Evolutionary conservation across 92 coral and sea anemone genomes (phyloP).

Genomic region (Palythoa heliodiscus): DNA sequence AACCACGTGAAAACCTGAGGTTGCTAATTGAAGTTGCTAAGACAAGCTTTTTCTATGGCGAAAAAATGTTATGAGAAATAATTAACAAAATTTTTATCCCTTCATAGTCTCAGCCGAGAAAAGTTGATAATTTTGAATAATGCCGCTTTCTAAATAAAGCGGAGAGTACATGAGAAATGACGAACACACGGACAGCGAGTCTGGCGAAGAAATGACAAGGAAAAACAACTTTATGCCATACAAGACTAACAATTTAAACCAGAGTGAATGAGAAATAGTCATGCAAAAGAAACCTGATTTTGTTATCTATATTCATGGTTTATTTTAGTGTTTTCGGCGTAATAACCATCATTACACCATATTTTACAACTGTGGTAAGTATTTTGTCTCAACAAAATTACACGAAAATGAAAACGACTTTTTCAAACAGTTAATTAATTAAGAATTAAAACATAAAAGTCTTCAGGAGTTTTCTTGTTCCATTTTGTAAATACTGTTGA

Average conservation of each 20-base stretch:
- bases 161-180: not conserved
- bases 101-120: not conserved
- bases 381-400: not conserved
- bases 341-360: not conserved
- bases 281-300: not conserved
- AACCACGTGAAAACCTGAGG: too few species aligned
- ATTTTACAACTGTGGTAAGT: slow-evolving; percentile 7
- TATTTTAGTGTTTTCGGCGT: not conserved
- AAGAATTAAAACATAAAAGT: too few species aligned
- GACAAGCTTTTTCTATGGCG: too few species aligned
- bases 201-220: not conserved
- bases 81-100: not conserved
- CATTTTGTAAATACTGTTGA: too few species aligned
- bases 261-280: not conserved
- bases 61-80: too few species aligned
- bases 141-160: not conserved
- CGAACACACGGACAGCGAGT: not conserved
- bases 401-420: not conserved
- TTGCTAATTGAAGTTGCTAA: too few species aligned
- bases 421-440: not conserved
- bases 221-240: too few species aligned
- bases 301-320: not conserved
- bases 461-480: too few species aligned
- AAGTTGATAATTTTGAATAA: not conserved
- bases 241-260: not conserved